Evolutionary conservation across 2,888 invertebrate species (phyloP).

Genomic region (Agonum fuliginosum): DNA sequence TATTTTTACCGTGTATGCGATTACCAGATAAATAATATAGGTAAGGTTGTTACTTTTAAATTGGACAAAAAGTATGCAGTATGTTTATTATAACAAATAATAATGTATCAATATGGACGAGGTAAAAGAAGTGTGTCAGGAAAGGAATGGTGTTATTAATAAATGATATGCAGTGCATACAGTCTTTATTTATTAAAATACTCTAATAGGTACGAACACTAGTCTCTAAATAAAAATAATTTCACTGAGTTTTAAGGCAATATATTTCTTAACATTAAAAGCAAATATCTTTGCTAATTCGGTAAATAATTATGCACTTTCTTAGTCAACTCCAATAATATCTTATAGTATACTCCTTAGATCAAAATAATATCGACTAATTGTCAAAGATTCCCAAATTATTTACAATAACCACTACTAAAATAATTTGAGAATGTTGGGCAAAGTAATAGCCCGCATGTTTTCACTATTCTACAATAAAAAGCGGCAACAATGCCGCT

Average conservation of each 20-base stretch:
- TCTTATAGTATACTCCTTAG: slow-evolving; percentile 39
- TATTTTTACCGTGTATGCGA: no score
- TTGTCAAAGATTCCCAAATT: slow-evolving; percentile 12
- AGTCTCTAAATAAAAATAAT: slow-evolving; percentile 49
- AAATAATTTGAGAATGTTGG: not conserved
- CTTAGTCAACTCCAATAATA: slow-evolving; percentile 19
- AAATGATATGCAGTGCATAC: slow-evolving; percentile 41
- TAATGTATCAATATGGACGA: not conserved
- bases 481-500: no score
- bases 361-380: slow-evolving; percentile 8
- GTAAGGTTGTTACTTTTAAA: no score
- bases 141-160: not conserved
- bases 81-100: not conserved
- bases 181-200: slow-evolving; percentile 55
- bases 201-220: slow-evolving; percentile 20
- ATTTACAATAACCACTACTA: not conserved
- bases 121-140: not conserved
- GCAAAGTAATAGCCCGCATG: no score
- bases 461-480: no score
- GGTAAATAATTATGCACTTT: slow-evolving; percentile 53
- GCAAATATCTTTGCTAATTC: slow-evolving; percentile 53
- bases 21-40: no score
- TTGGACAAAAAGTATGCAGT: no score
- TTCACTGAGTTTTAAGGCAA: slow-evolving; percentile 54
- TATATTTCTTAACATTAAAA: slow-evolving; percentile 35